phyloP scores from a whole-genome alignment of 2,113 vertebrate genomes.

The Synodontis membranacea region DNA sequence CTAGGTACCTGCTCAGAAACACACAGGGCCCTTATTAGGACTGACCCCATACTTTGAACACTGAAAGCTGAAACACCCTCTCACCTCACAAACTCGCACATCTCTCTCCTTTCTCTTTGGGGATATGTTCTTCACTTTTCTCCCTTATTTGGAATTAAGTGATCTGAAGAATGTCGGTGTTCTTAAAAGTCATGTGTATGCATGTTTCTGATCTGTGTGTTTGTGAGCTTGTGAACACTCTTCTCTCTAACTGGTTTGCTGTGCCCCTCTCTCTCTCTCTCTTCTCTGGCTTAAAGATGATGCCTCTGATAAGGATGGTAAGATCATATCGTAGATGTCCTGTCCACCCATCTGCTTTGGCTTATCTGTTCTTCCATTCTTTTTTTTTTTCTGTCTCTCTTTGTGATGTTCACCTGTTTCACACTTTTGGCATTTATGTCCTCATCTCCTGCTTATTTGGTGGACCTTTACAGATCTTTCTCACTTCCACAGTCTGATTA shows the following conservation, averaged over 20 bases:
- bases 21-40: not conserved
- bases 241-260: constrained; percentile 78
- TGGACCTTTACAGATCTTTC: not conserved
- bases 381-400: constrained; percentile 10
- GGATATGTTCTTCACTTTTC: not conserved
- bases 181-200: not conserved
- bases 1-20: constrained; percentile 75
- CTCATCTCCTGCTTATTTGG: constrained; percentile 45
- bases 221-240: constrained; percentile 4
- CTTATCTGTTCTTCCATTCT: constrained; percentile 21
- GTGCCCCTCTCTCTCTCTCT: constrained; percentile 72
- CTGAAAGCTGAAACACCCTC: not conserved
- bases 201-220: constrained; percentile 1
- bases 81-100: not conserved
- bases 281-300: constrained; percentile 89
- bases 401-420: constrained; percentile 12
- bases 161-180: constrained; percentile 3
- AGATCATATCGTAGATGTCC: constrained; percentile 74
- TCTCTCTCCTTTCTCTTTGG: not conserved
- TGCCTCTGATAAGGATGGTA: constrained; percentile 99
- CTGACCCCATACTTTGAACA: not conserved
- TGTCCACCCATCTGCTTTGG: constrained; percentile 47
- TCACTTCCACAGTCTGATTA: not conserved
- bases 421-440: constrained; percentile 42
- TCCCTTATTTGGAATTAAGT: not conserved